Base-by-base conservation (phyloP, 1,140 invertebrate genomes). In the Monochamus saltuarius region DNA sequence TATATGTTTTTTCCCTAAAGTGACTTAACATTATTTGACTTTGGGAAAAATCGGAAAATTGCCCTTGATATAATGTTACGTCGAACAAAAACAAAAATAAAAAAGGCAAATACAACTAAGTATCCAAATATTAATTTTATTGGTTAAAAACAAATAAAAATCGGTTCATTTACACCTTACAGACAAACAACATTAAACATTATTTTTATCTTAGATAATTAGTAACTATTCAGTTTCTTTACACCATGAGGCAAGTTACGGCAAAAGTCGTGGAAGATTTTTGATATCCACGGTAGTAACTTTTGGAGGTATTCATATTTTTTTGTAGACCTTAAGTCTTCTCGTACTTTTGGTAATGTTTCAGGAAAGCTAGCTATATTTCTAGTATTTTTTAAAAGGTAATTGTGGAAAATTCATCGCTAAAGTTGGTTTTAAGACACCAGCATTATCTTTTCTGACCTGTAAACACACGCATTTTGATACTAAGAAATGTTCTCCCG, bases 251-350 rank as follows among this genome's bases (percentile, higher is more conserved):
- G 14, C 39, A 40, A 40, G 14, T 40, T 40, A 40, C 11, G 11
- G 8, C 8, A 40, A 40, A 40, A 40, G 11, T 40, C 14, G 11
- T n/a, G 14, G 39, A 40, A 40, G 39, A 40, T 13, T 29, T 29
- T 29, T 29, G 45, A 3, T 4, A 47, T 47, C 45, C 45, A 47
- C 22, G 14, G 14, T 47, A 47, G 22, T 11, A 47, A 19, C 16
- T 47, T 47, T 22, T 47, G 45, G 14, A 47, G 22, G 22, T 47
- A 9, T 11, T 47, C 19, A 47, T 13, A 47, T 11, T 47, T 47
- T 22, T 47, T 47, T 11, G 13, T 47, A 17, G 19, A 47, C 22
- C 22, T 47, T 11, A 47, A 47, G 22, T 29, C 22, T 11, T 47
- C 22, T 13, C 19, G 14, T 47, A 47, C 22, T 47, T 47, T 14